Conservation (phyloP, 92 coral and sea anemone genomes). For the Bergia puertoricense region DNA sequence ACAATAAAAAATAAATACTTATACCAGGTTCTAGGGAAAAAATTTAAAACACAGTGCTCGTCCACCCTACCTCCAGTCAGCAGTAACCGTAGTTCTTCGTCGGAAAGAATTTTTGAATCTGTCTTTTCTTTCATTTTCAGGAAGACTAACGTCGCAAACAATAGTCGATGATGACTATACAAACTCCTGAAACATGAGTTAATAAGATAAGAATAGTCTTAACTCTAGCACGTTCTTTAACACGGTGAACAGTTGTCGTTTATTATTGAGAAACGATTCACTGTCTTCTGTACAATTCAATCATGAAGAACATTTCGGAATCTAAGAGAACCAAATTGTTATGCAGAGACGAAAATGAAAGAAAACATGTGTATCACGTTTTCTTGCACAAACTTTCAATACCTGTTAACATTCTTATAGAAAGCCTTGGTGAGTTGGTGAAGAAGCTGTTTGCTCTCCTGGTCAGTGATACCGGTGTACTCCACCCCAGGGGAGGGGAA, state of each 20-base stretch:
- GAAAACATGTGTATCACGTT: neutral
- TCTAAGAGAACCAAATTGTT: too few relatives aligned
- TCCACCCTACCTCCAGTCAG: slow-evolving; percentile 62
- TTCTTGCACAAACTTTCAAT: neutral
- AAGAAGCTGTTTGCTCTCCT: slow-evolving; percentile 63
- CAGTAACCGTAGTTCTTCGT: slow-evolving; percentile 59
- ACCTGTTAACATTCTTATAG: slow-evolving; percentile 90
- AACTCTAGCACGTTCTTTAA: neutral
- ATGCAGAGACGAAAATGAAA: neutral
- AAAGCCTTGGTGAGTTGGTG: slow-evolving; percentile 81
- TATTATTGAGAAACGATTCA: neutral
- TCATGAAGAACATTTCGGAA: too few relatives aligned
- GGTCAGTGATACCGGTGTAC: slow-evolving; percentile 75
- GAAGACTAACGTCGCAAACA: slow-evolving; percentile 82
- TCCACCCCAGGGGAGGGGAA: slow-evolving; percentile 86
- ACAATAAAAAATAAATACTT: too few relatives aligned
- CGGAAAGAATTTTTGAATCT: slow-evolving; percentile 43
- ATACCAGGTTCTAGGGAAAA: slow-evolving; percentile 4
- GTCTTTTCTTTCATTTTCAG: slow-evolving; percentile 65
- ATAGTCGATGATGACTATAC: slow-evolving; percentile 80
- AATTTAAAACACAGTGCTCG: neutral
- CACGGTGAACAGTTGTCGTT: neutral
- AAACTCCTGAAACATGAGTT: slow-evolving; percentile 70
- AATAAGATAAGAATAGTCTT: neutral
- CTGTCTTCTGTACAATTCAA: neutral